Percentiles rank a stretch among this genome's conserved stretches.
phyloP scores from a whole-genome alignment of 2,113 vertebrate genomes.

The Tragelaphus scriptus region DNA sequence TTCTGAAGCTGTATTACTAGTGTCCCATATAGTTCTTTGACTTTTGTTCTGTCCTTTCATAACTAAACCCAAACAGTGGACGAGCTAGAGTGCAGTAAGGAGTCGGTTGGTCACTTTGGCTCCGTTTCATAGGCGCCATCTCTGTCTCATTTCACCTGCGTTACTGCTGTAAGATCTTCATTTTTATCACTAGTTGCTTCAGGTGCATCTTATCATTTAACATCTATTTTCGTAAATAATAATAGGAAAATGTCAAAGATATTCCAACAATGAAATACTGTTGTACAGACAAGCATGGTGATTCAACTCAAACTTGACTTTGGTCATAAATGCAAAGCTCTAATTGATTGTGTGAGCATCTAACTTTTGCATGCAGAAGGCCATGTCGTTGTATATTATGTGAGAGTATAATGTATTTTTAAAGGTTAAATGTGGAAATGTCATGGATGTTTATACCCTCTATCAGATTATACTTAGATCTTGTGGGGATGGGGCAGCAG shows the following conservation, averaged over 20 bases:
- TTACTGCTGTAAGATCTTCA: background rate
- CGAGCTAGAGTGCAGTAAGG: background rate
- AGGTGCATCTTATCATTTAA: background rate
- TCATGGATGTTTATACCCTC: background rate
- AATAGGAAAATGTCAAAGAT: background rate
- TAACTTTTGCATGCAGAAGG: background rate
- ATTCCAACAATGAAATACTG: background rate
- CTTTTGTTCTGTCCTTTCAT: background rate
- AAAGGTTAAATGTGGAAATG: background rate
- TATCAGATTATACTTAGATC: background rate
- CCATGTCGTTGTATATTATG: background rate
- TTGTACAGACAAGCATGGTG: background rate
- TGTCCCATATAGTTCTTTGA: background rate
- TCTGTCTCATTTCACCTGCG: background rate
- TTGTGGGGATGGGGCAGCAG: fast-evolving
- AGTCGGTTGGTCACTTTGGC: background rate
- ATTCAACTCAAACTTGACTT: background rate
- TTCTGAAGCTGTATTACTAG: background rate
- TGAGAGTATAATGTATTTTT: background rate
- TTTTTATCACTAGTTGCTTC: background rate
- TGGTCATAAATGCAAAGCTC: background rate
- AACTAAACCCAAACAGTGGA: background rate
- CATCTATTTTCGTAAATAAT: background rate
- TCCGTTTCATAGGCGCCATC: background rate
- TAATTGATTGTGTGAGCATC: background rate